Base-by-base conservation (phyloP, 2,113 vertebrate genomes). In the Pygoscelis adeliae region DNA sequence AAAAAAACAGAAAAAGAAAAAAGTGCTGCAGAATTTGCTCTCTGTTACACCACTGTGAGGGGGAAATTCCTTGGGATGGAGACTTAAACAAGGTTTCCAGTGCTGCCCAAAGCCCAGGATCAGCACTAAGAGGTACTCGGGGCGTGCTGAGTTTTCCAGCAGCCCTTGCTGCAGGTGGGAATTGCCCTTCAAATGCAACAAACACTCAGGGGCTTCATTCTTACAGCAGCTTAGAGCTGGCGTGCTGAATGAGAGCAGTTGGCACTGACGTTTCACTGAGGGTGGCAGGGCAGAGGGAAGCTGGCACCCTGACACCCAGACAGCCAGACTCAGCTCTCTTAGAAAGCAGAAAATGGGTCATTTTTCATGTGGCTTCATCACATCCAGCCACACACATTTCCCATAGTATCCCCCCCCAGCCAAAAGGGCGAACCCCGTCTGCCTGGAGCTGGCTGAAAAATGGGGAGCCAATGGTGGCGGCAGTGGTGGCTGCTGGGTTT, bases 61-160 rank as follows among this genome's bases (percentile, higher is more conserved):
- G 40, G 70, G 49, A 55, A 78, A 79, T 66, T 59, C 79, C 34
- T 62, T 50, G 61, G 10, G 47, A 42, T 15, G 38, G 27, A 58
- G 42, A 38, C 3, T 26, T 32, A 66, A 56, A 65, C 38, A 26
- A 52, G 36, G n/a, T 14, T 65, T 14, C 46, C 0, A 1, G 14
- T 63, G 40, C 44, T 63, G 46, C 80, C 42, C 44, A 63, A 70
- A 49, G 16, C 44, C 34, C 4, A 0, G 15, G 11, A 13, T 17
- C 58, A 65, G 46, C n/a, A 25, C 23, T 52, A 18, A 36, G 21
- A 20, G 13, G 6, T 36, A 14, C 26, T 36, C 0, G 0, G 12
- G 16, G 36, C 1, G 1, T 10, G 29, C 34, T 34, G 44, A 42
- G n/a, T 26, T 87, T 81, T 85, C 15, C 17, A n/a, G 73, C n/a